Conservation (phyloP, 2,113 vertebrate species). For the Hippotragus niger region DNA sequence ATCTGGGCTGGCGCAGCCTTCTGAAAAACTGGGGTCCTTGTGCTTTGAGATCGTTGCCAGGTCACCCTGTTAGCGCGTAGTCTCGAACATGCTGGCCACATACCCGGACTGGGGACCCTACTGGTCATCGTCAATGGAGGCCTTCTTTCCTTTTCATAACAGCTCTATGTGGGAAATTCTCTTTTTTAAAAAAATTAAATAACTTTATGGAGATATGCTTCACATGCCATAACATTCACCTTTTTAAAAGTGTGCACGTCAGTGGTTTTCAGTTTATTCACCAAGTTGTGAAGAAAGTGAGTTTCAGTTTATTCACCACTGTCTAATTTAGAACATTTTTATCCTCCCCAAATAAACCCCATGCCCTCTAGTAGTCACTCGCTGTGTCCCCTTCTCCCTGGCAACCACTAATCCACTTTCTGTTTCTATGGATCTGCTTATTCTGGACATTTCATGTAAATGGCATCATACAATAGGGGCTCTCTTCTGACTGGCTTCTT, state of each 20-base stretch:
- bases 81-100: background rate
- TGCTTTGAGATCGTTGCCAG: background rate
- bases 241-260: background rate
- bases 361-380: background rate
- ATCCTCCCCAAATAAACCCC: background rate
- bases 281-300: background rate
- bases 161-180: background rate
- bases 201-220: background rate
- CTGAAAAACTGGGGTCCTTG: no score
- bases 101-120: background rate
- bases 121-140: rapidly evolving
- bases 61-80: background rate
- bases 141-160: background rate
- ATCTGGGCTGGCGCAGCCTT: background rate
- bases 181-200: background rate
- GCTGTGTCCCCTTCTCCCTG: background rate
- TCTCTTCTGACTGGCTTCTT: background rate
- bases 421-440: background rate
- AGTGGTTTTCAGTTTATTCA: background rate
- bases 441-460: background rate
- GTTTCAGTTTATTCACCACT: background rate
- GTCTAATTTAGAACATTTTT: background rate
- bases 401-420: background rate
- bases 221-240: background rate
- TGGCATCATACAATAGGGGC: background rate